These are phyloP conservation scores for Coenonympha glycerion DNA, from an alignment of 2,888 invertebrate species.

Conservation along the genomic window DNA sequence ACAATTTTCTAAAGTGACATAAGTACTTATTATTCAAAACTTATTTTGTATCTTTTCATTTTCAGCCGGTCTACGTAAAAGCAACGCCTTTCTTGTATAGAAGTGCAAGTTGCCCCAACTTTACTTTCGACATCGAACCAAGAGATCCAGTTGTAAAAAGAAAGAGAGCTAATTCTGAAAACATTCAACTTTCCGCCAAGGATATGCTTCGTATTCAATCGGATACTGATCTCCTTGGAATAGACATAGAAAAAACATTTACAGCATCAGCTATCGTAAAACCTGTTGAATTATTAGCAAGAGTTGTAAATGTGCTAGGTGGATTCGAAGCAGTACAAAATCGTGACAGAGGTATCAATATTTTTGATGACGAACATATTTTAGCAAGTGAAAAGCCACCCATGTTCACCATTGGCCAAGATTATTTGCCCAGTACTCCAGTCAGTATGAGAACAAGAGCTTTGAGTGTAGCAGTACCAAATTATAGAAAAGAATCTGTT, in stretches of 20 bases:
- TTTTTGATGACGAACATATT: conserved; percentile 84
- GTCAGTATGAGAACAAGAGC: conserved; percentile 72
- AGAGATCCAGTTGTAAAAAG: conserved; percentile 65
- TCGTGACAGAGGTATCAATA: conserved; percentile 76
- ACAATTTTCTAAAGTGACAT: not conserved
- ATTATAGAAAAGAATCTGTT: conserved; percentile 60
- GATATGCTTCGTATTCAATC: conserved; percentile 81
- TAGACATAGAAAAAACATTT: conserved; percentile 87
- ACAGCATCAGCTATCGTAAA: conserved; percentile 82
- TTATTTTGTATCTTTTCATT: not conserved
- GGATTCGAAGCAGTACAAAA: conserved; percentile 70
- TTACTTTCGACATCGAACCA: conserved; percentile 78
- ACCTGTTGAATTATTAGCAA: conserved; percentile 84
- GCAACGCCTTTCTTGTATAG: conserved; percentile 65
- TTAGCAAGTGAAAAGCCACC: conserved; percentile 79
- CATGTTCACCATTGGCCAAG: conserved; percentile 74
- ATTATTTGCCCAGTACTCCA: conserved; percentile 52
- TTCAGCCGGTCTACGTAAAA: conserved; percentile 85
- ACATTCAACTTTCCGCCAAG: conserved; percentile 66
- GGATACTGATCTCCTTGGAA: conserved; percentile 85
- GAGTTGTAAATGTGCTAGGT: conserved; percentile 86
- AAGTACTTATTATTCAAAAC: not conserved
- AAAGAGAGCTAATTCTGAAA: conserved; percentile 80
- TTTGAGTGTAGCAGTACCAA: conserved; percentile 76
- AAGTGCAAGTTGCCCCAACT: conserved; percentile 83